Percentiles rank a stretch among this genome's conserved stretches.
Conservation (phyloP, 2,113 vertebrate species). For the Acinonyx jubatus region DNA sequence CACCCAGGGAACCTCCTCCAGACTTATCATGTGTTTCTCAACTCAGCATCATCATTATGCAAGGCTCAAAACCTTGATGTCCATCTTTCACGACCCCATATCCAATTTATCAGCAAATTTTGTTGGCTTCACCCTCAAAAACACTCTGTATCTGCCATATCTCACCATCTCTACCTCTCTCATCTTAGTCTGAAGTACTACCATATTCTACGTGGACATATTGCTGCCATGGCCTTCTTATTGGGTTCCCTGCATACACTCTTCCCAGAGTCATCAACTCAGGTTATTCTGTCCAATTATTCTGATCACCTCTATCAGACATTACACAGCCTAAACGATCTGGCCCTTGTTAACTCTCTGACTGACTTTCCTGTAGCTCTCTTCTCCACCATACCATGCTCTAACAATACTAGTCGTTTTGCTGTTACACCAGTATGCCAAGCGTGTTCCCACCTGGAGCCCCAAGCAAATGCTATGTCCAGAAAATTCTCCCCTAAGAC, state of each 20-base stretch:
- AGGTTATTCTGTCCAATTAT: not conserved
- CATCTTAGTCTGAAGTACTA: not conserved
- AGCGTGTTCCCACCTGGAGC: not conserved
- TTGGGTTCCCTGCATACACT: not conserved
- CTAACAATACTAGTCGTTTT: not conserved
- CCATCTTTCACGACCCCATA: not conserved
- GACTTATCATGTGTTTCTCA: not conserved
- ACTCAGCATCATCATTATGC: not conserved
- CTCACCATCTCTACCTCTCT: not conserved
- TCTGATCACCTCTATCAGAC: not conserved
- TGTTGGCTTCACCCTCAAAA: not conserved
- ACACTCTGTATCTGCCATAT: not conserved
- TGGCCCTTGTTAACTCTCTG: not conserved
- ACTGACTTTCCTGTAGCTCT: not conserved
- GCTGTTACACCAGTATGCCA: not conserved
- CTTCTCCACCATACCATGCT: not conserved
- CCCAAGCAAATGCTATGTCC: not conserved
- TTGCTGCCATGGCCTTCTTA: not conserved
- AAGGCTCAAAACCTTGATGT: not conserved
- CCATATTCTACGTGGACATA: too few species aligned
- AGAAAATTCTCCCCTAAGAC: not conserved
- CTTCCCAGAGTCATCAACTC: not conserved
- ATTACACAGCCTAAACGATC: not conserved
- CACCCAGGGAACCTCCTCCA: not conserved
- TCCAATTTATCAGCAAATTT: not conserved